Conservation (phyloP, 2,797 vertebrate genomes). For the Rhynchotus rufescens region DNA sequence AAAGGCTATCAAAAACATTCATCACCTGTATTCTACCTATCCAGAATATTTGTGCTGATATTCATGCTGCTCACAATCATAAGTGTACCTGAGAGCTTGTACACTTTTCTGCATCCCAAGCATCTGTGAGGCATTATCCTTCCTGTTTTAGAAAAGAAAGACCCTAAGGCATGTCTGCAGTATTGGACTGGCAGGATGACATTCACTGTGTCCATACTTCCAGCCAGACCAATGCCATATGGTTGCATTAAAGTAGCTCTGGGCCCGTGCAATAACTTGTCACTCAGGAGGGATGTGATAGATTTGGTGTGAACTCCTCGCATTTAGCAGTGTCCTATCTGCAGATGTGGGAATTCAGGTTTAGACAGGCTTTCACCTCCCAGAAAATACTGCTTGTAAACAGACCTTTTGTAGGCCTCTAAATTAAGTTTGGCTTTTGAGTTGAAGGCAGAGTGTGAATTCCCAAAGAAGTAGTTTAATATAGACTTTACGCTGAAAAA, state of each 20-base stretch:
- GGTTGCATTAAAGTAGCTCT: not conserved
- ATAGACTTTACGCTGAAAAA: not conserved
- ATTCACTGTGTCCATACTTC: not conserved
- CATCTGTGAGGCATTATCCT: not conserved
- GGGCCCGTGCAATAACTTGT: not conserved
- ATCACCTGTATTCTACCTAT: not conserved
- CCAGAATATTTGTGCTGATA: not conserved
- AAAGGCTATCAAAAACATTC: not conserved
- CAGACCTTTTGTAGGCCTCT: not conserved
- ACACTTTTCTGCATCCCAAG: not conserved
- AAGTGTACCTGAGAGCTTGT: not conserved
- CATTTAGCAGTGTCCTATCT: not conserved
- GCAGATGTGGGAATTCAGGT: not conserved
- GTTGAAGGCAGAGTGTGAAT: not conserved
- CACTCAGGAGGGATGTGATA: not conserved
- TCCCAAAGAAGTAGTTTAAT: not conserved
- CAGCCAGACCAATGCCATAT: not conserved
- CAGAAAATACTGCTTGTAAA: not conserved
- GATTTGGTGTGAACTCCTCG: not conserved
- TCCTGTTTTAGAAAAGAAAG: not conserved
- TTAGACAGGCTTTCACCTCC: not conserved
- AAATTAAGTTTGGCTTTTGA: not conserved
- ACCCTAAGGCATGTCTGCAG: not conserved
- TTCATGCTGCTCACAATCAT: not conserved
- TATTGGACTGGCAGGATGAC: not conserved